Percentiles rank a stretch among this genome's conserved stretches.
phyloP scores from a whole-genome alignment of 2,113 vertebrate species.

The Cyprinodon variegatus region DNA sequence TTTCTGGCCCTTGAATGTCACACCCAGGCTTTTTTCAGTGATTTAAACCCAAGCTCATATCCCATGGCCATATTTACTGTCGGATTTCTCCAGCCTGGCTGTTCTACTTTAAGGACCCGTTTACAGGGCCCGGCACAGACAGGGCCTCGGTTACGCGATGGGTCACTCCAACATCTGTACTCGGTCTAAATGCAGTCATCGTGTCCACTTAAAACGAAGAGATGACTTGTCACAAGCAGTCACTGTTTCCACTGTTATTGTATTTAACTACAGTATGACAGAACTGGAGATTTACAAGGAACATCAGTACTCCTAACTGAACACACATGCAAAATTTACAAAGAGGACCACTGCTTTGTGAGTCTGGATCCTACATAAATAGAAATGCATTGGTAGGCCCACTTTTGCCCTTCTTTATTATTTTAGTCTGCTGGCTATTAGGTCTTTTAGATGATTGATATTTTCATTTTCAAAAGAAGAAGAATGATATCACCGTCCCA shows the following conservation, averaged over 20 bases:
- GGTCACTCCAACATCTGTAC: slow-evolving; percentile 57
- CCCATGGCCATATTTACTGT: slow-evolving; percentile 73
- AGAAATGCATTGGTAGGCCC: background rate
- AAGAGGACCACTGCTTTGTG: background rate
- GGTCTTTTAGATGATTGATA: background rate
- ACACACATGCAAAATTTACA: background rate
- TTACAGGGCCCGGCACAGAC: slow-evolving; percentile 55
- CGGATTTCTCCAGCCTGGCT: slow-evolving; percentile 52
- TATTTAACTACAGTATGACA: slow-evolving; percentile 43
- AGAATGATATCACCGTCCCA: background rate
- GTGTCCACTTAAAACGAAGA: slow-evolving; percentile 35
- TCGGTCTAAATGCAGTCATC: slow-evolving; percentile 46
- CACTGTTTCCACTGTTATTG: slow-evolving; percentile 53
- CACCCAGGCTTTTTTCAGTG: slow-evolving; percentile 68
- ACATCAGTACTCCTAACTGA: slow-evolving; percentile 7
- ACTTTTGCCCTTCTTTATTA: background rate
- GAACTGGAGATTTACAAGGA: slow-evolving; percentile 5
- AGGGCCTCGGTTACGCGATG: slow-evolving; percentile 45
- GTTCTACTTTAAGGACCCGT: slow-evolving; percentile 70
- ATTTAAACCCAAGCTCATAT: slow-evolving; percentile 73
- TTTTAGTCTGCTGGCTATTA: background rate
- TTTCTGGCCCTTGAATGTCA: slow-evolving; percentile 76
- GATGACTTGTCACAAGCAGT: slow-evolving; percentile 54
- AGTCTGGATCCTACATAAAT: background rate
- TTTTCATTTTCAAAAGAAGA: background rate